Evolutionary conservation across 2,888 invertebrate genomes (phyloP).

Genomic region (Spodoptera littoralis): DNA sequence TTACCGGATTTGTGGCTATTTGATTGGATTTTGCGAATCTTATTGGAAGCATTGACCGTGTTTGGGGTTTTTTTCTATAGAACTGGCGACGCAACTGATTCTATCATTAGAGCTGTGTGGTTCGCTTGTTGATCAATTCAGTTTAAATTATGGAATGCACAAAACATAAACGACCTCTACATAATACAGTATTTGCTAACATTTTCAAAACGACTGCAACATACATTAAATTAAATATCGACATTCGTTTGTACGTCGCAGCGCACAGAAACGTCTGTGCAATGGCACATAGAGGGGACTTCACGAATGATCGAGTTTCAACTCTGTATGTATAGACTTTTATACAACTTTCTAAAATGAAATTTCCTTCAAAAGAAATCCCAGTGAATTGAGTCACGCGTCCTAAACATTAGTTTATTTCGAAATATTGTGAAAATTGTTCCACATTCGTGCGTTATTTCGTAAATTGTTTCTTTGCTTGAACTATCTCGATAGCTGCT

Average conservation of each 20-base stretch:
- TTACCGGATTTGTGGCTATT: background rate
- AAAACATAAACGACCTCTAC: background rate
- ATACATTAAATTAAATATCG: conserved; percentile 47
- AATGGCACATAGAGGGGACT: conserved; percentile 31
- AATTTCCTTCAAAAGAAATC: conserved; percentile 50
- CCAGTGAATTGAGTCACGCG: conserved; percentile 52
- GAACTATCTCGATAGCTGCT: conserved; percentile 19
- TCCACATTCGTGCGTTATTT: conserved; percentile 33
- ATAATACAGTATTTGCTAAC: conserved; percentile 26
- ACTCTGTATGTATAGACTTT: conserved; percentile 19
- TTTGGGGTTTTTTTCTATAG: too few species aligned
- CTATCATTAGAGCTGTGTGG: too few species aligned
- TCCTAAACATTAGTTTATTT: conserved; percentile 53
- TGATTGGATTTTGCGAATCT: conserved; percentile 7
- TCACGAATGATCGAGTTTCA: conserved; percentile 50
- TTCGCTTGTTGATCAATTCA: too few species aligned
- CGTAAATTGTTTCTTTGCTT: conserved; percentile 30
- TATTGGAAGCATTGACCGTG: background rate
- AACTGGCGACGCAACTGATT: too few species aligned
- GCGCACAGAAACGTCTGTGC: conserved; percentile 37
- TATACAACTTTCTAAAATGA: conserved; percentile 38
- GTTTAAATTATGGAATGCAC: too few species aligned
- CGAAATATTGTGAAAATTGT: conserved; percentile 49
- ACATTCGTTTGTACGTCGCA: conserved; percentile 33
- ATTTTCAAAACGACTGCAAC: conserved; percentile 16